phyloP scores from a whole-genome alignment of 1,140 invertebrate genomes.

The Goniozus legneri region DNA sequence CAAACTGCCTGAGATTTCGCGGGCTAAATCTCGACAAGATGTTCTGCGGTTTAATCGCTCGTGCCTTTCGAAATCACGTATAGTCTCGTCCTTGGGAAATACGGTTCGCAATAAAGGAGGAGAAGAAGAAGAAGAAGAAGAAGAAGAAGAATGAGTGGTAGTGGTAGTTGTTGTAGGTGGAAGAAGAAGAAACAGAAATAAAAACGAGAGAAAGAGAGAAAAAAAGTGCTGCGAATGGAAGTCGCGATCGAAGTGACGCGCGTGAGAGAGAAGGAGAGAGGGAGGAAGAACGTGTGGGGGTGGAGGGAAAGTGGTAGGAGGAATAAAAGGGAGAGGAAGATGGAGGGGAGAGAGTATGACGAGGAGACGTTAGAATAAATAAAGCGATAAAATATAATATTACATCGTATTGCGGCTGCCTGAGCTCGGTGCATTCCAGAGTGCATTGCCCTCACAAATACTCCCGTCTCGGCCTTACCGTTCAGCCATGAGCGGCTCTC shows the following conservation, averaged over 20 bases:
- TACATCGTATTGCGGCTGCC: conserved; percentile 36
- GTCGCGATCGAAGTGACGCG: background rate
- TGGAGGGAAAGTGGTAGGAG: conserved; percentile 11
- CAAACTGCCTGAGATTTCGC: too few species aligned
- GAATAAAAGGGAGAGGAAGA: conserved; percentile 14
- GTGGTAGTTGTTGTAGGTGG: conserved; percentile 15
- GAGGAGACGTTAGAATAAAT: conserved; percentile 48
- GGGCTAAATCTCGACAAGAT: too few species aligned
- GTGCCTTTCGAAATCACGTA: too few species aligned
- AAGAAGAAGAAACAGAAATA: too few species aligned
- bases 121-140: conserved; percentile 8
- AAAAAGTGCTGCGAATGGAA: background rate
- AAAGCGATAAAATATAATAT: conserved; percentile 52
- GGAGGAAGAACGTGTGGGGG: background rate
- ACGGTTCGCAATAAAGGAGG: too few species aligned
- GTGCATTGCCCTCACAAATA: conserved; percentile 53
- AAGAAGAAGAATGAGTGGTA: conserved; percentile 6
- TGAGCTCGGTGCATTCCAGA: conserved; percentile 48
- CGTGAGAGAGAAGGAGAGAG: conserved; percentile 3
- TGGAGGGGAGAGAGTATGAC: conserved; percentile 23
- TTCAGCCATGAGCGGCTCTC: conserved; percentile 13
- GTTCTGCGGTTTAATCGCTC: too few species aligned
- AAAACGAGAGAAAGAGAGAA: too few species aligned
- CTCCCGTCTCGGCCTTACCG: conserved; percentile 27
- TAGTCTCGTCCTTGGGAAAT: background rate